Evolutionary conservation across 2,113 vertebrate genomes (phyloP).

Genomic region (Tautogolabrus adspersus): DNA sequence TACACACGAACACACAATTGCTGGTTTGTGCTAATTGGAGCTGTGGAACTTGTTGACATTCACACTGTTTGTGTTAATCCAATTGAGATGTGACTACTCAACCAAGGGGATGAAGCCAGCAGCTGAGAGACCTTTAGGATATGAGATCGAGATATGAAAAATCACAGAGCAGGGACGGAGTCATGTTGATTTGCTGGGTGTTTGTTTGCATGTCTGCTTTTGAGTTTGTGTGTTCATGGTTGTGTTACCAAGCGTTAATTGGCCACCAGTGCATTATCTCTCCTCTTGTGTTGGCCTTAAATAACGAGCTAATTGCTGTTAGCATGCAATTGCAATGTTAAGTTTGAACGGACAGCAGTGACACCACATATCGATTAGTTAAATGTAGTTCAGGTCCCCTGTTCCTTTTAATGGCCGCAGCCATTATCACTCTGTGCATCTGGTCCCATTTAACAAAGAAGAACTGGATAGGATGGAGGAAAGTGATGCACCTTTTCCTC

Average conservation of each 20-base stretch:
- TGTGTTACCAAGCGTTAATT: conserved; percentile 28
- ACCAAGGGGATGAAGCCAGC: conserved; percentile 4
- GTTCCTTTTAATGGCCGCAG: conserved; percentile 44
- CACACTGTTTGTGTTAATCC: conserved; percentile 37
- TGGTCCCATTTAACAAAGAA: conserved; percentile 22
- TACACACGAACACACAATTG: neutral
- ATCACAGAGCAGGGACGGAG: conserved; percentile 21
- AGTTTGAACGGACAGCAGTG: conserved; percentile 13
- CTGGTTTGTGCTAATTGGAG: conserved; percentile 40
- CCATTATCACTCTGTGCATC: conserved; percentile 31
- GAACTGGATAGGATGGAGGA: neutral
- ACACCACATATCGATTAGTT: conserved; percentile 58
- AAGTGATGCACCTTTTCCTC: conserved; percentile 11
- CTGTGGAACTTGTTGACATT: conserved; percentile 53
- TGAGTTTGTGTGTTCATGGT: neutral
- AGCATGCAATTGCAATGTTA: conserved; percentile 67
- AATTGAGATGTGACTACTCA: conserved; percentile 31
- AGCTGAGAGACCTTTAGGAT: conserved; percentile 26
- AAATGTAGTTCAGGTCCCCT: conserved; percentile 50
- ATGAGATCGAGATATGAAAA: conserved; percentile 42
- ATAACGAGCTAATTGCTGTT: conserved; percentile 62
- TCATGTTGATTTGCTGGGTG: neutral
- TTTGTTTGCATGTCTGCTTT: too few relatives aligned
- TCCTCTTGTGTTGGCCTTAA: conserved; percentile 34
- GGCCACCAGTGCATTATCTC: conserved; percentile 42